Evolutionary conservation across 2,113 vertebrate genomes (phyloP), one percentile per base, ranked within the genome.

Genomic region (Charina bottae): DNA sequence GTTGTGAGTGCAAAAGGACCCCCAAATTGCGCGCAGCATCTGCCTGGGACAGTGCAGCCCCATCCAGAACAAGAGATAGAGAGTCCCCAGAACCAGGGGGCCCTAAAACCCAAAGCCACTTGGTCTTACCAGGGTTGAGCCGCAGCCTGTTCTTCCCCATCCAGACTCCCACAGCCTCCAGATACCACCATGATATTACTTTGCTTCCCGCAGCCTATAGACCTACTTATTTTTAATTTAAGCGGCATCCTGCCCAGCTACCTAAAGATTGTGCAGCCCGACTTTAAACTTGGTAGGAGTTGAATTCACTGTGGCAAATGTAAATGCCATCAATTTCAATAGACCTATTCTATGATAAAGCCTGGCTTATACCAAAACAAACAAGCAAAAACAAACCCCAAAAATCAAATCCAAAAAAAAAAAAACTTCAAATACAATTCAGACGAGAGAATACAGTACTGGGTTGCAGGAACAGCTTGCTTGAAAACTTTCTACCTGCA

Each of bases 401-500:
- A 49, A 78, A 78, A 78, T 42, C 33, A 78, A 78, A 19, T 78
- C 37, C 33, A 13, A 17, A 78, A 49, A 78, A 78, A 7, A 42
- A 42, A 42, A 42, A 78, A 42, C 42, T 42, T 37, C 68, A 37
- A 55, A 86, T 89, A 24, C 72, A n/a, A 84, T 89, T 89, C 26
- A 33, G 15, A 89, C 42, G 72, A 42, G 72, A 42, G 72, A 78
- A 78, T 78, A 78, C 64, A 72, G 46, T 59, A 3, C 2, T 46
- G 24, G 23, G 8, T 58, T 58, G n/a, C 62, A 72, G 53, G 23
- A 60, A 42, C 17, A 33, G 60, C 64, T 84, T 87, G 53, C 26
- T n/a, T 58, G 83, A 68, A 68, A 68, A 24, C 21, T 85, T 85
- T 37, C 33, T 87, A 24, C 86, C 92, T 85, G 90, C 26, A 93